Evolutionary conservation across 2,888 invertebrate genomes (phyloP).

Genomic region (Diloba caeruleocephala): DNA sequence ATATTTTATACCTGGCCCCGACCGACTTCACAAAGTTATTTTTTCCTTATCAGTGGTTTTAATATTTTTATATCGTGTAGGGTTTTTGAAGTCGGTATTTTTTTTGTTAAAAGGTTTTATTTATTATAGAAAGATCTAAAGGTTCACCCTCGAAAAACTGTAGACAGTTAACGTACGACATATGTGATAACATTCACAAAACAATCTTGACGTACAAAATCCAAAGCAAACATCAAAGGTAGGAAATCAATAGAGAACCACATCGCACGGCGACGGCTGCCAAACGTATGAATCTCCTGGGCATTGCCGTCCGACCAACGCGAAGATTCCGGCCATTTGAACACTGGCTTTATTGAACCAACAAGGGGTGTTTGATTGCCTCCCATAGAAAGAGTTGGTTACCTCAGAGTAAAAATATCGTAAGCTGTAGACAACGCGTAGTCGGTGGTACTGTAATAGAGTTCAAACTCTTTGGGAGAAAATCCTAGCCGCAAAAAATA

Average conservation of each 20-base stretch:
- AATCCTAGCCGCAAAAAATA: too few species aligned
- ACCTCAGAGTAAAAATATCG: conserved; percentile 14
- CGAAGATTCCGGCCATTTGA: conserved; percentile 10
- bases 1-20: too few species aligned
- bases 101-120: too few species aligned
- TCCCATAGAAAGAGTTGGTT: conserved; percentile 40
- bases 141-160: too few species aligned
- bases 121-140: too few species aligned
- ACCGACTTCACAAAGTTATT: too few species aligned
- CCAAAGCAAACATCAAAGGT: conserved; percentile 25
- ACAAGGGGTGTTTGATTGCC: conserved; percentile 48
- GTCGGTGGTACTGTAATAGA: neutral
- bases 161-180: neutral
- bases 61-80: too few species aligned
- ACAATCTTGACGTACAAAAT: conserved; percentile 9
- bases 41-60: too few species aligned
- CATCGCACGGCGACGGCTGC: conserved; percentile 16
- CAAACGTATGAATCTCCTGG: conserved; percentile 45
- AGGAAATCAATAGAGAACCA: conserved; percentile 39
- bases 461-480: too few species aligned
- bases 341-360: conserved; percentile 45
- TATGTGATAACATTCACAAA: conserved; percentile 9
- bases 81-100: too few species aligned
- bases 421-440: neutral
- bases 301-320: conserved; percentile 32